Evolutionary conservation across 2,797 vertebrate species (phyloP).

Genomic region (Scolopax rusticola): DNA sequence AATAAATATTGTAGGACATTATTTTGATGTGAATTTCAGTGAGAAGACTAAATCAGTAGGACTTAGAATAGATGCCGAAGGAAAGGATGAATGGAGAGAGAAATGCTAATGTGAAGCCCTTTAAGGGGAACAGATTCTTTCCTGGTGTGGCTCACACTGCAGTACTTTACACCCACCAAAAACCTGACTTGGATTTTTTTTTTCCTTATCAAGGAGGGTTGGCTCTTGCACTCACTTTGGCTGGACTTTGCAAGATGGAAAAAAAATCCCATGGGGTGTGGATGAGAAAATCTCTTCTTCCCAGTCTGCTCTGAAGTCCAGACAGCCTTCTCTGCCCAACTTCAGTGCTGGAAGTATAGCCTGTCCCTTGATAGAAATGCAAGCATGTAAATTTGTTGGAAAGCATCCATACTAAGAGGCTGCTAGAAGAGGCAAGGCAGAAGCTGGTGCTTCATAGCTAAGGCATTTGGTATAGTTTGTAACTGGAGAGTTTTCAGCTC

Average conservation of each 20-base stretch:
- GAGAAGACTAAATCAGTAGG: neutral
- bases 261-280: neutral
- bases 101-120: accelerated
- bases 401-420: neutral
- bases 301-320: neutral
- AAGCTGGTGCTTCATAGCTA: neutral
- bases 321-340: neutral
- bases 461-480: neutral
- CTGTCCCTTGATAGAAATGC: neutral
- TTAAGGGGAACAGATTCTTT: neutral
- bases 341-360: neutral
- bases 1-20: neutral
- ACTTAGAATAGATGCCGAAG: neutral
- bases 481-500: neutral
- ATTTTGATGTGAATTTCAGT: neutral
- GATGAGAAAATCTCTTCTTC: neutral
- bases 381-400: neutral
- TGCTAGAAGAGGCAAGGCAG: neutral
- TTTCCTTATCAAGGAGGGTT: neutral
- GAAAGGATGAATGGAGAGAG: neutral
- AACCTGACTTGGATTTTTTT: neutral
- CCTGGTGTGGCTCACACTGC: neutral
- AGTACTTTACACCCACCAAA: neutral
- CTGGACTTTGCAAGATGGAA: neutral
- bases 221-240: neutral